Base-by-base conservation (phyloP, 2,888 invertebrate genomes). In the Tromatobia lineatoria region DNA sequence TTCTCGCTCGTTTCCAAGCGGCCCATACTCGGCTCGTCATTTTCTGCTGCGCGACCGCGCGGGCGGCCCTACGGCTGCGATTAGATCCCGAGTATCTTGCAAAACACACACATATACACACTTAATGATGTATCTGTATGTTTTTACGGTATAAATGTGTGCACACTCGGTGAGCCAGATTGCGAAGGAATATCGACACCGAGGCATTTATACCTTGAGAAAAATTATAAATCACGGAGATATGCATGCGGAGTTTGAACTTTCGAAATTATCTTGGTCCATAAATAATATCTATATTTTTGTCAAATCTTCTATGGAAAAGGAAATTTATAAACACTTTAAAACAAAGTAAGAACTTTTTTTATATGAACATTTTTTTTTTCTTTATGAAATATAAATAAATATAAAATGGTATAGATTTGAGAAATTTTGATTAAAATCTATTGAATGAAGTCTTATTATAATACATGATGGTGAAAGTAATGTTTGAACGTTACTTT, bases 21-120 rank as follows among this genome's bases (percentile, higher is more conserved):
- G 13, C 61, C 61, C 61, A 74, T 61, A 59, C 74, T 61, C 61
- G 47, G 61, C 74, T 64, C 74, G 59, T 74, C 61, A 61, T 74
- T 74, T 61, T 59, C 74, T 59, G 47, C 18, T 34, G 7, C 34
- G 59, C 59, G 38, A 18, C 23, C 52, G 73, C 59, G 74, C 61
- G 59, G 59, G 74, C 59, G 73, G 29, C 61, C 29, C 61, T 47
- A 47, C 29, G 47, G 34, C 74, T 42, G 29, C 74, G 47, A 64
- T 64, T 74, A 74, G 74, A 74, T 61, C 47, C 25, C 34, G 20
- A 74, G 29, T 50, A 29, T 61, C 45, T 64, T 74, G 61, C 61
- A 73, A 47, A 13, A 42, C 34, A 23, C 50, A 47, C 70, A 29
- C 67, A 42, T 52, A 52, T 18, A 57, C 38, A 25, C n/a, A 57